Percentiles rank a stretch among this genome's conserved stretches.
These are phyloP conservation scores for Trachelus stipa DNA, from an alignment of 2,888 invertebrate species.

Conservation along the genomic window DNA sequence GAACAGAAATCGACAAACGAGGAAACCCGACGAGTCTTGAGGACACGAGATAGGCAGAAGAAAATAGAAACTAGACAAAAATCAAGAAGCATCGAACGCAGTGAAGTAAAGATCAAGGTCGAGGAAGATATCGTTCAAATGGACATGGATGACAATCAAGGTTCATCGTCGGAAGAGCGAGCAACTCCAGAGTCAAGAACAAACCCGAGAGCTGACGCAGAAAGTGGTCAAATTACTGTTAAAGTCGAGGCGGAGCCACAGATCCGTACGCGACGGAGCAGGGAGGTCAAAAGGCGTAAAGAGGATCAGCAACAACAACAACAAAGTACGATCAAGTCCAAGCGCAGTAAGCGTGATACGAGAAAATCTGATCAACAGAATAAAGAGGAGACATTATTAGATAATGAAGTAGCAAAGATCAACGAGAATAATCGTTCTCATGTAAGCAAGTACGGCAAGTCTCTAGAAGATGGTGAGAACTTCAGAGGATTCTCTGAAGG, in stretches of 20 bases:
- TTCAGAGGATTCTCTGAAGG: constrained; percentile 56
- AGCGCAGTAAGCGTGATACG: constrained; percentile 26
- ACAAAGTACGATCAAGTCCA: constrained; percentile 27
- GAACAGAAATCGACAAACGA: constrained; percentile 44
- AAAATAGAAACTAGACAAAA: constrained; percentile 40
- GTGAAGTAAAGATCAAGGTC: background rate
- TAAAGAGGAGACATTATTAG: constrained; percentile 59
- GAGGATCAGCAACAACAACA: constrained; percentile 38
- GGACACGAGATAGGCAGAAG: constrained; percentile 46
- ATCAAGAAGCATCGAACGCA: constrained; percentile 23
- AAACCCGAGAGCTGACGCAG: constrained; percentile 53
- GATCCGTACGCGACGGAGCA: constrained; percentile 50
- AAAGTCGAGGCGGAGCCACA: constrained; percentile 50
- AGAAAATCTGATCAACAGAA: constrained; percentile 53
- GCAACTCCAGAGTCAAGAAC: constrained; percentile 17
- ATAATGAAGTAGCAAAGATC: constrained; percentile 63
- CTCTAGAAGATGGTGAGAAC: constrained; percentile 36
- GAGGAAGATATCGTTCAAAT: background rate
- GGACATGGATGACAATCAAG: constrained; percentile 15
- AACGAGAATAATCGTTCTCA: constrained; percentile 57
- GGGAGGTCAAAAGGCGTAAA: constrained; percentile 54
- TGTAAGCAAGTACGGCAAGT: constrained; percentile 40
- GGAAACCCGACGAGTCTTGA: constrained; percentile 52
- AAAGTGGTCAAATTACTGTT: constrained; percentile 66
- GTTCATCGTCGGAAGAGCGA: constrained; percentile 26